A percentile compares a stretch with the other conserved stretches of the same genome.
Conservation (phyloP, 2,113 vertebrate genomes). For the Cebus imitator region DNA sequence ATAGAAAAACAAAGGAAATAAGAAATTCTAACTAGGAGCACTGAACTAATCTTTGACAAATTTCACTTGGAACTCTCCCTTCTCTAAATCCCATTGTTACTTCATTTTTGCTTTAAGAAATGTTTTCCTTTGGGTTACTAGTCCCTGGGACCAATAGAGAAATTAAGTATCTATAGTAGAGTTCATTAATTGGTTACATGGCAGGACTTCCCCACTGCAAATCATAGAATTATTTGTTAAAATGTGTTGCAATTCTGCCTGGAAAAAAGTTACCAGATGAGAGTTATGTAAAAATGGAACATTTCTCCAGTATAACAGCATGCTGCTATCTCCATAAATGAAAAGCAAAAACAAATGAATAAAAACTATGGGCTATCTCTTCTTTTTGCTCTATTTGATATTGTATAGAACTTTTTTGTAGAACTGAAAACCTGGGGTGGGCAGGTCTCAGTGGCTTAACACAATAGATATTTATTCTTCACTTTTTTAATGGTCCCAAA, state of each 20-base stretch:
- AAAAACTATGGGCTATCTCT: not conserved
- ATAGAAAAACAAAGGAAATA: not conserved
- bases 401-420: not conserved
- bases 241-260: conserved; percentile 17
- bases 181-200: conserved; percentile 44
- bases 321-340: not conserved
- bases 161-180: conserved; percentile 59
- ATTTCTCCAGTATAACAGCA: not conserved
- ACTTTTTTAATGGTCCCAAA: not conserved
- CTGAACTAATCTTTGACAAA: conserved; percentile 20
- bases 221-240: conserved; percentile 37
- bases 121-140: conserved; percentile 21
- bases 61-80: conserved; percentile 24
- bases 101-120: not conserved
- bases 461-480: not conserved
- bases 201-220: conserved; percentile 6
- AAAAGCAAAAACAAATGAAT: not conserved
- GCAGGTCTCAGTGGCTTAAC: not conserved
- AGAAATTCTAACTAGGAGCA: not conserved
- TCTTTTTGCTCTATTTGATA: not conserved
- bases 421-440: not conserved
- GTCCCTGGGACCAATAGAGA: not conserved
- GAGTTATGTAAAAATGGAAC: not conserved
- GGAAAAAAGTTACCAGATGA: not conserved
- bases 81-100: not conserved